Conservation (phyloP, 2,888 invertebrate species). For the Oscheius sp. region DNA sequence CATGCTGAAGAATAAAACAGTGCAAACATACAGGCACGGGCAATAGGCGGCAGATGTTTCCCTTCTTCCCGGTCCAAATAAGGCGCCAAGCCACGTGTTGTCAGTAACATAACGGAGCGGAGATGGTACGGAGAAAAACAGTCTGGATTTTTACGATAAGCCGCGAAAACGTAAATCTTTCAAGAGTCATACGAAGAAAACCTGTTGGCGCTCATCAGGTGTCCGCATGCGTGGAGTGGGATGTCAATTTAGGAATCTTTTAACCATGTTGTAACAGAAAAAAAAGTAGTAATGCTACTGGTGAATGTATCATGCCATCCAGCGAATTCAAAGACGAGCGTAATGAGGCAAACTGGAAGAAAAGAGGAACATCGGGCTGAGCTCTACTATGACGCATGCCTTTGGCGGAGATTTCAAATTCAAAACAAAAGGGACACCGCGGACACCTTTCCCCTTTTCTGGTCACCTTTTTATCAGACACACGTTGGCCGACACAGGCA, state of each 20-base stretch:
- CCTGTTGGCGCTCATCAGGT: constrained; percentile 17
- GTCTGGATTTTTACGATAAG: constrained; percentile 28
- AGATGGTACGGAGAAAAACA: constrained; percentile 8
- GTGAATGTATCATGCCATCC: not conserved
- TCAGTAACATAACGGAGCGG: not conserved
- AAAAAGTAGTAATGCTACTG: not conserved
- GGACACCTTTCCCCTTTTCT: not conserved
- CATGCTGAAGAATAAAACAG: not conserved
- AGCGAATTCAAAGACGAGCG: constrained; percentile 1
- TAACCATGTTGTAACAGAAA: not conserved
- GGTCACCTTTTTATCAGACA: not conserved
- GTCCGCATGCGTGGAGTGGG: not conserved
- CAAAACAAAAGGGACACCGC: not conserved
- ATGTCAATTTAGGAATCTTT: too few relatives aligned
- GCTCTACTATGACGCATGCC: not conserved
- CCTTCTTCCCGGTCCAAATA: not conserved
- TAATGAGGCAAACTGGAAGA: constrained; percentile 23
- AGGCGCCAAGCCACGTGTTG: constrained; percentile 3
- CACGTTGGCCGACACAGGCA: not conserved
- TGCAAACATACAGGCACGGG: too few relatives aligned
- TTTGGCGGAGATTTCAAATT: not conserved
- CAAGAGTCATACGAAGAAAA: constrained; percentile 12
- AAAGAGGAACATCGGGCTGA: not conserved
- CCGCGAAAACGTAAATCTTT: constrained; percentile 28
- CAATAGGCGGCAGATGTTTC: constrained; percentile 4